Evolutionary conservation across 2,797 vertebrate species (phyloP).

Genomic region (Tolypeutes matacus): DNA sequence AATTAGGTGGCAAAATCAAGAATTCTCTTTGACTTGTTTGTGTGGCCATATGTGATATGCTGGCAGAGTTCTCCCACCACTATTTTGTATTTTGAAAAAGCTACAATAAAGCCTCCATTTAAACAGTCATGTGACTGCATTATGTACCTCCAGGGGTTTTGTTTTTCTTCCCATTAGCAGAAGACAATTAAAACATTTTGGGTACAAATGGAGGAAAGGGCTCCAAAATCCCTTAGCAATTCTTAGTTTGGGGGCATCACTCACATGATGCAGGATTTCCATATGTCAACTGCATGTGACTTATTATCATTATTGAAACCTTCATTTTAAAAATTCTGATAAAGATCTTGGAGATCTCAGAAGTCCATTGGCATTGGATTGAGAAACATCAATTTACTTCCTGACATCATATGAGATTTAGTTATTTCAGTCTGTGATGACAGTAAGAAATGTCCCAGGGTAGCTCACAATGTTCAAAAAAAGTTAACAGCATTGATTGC

Average conservation of each 20-base stretch:
- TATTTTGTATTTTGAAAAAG: neutral
- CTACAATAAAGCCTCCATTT: conserved; percentile 2
- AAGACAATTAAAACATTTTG: neutral
- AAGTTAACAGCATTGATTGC: conserved; percentile 12
- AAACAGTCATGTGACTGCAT: neutral
- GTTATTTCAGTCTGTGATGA: neutral
- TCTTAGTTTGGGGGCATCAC: neutral
- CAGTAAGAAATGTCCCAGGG: neutral
- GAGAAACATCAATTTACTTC: neutral
- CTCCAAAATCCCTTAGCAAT: conserved; percentile 17
- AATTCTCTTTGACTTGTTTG: neutral
- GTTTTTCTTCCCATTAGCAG: neutral
- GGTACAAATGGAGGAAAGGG: neutral
- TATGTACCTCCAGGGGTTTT: neutral
- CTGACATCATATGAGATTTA: neutral
- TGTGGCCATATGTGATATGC: neutral
- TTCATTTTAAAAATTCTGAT: neutral
- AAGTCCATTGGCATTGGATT: neutral
- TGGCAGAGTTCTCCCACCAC: neutral
- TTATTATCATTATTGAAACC: neutral
- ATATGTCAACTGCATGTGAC: neutral
- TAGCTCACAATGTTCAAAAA: conserved; percentile 31
- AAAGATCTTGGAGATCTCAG: neutral
- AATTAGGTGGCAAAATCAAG: neutral
- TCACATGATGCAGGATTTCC: neutral